Evolutionary conservation across 1,140 invertebrate species (phyloP).

Genomic region (Dendroctonus ponderosae): DNA sequence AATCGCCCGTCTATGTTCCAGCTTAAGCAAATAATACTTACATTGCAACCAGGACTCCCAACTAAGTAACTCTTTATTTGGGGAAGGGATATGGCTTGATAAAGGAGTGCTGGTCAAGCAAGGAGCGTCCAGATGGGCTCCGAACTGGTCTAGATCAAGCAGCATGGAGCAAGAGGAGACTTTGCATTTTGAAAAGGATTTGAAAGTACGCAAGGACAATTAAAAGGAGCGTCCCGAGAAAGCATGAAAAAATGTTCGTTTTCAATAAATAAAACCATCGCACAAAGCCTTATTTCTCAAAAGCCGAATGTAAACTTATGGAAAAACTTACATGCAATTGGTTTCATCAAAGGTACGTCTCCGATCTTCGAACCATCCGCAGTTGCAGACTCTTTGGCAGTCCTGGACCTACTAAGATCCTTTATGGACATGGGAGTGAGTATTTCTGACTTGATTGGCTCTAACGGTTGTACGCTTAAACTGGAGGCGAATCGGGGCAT

Average conservation of each 20-base stretch:
- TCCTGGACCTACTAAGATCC: background rate
- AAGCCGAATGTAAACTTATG: too few relatives aligned
- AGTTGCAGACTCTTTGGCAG: too few relatives aligned
- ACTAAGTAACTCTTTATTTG: conserved; percentile 39
- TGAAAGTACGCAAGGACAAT: conserved; percentile 30
- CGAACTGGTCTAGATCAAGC: conserved; percentile 48
- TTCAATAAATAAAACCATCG: too few relatives aligned
- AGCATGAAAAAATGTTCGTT: conserved; percentile 39
- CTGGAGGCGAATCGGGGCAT: conserved; percentile 79
- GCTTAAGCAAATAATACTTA: conserved; percentile 39
- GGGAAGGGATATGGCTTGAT: conserved; percentile 18
- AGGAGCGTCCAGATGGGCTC: conserved; percentile 44
- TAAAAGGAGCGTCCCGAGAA: conserved; percentile 27
- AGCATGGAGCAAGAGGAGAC: conserved; percentile 41
- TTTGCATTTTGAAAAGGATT: conserved; percentile 20
- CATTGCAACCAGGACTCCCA: conserved; percentile 48
- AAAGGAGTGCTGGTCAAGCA: conserved; percentile 28
- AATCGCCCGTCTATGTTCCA: too few relatives aligned
- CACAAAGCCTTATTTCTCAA: too few relatives aligned
- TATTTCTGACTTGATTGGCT: conserved; percentile 64
- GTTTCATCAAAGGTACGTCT: too few relatives aligned
- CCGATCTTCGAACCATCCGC: too few relatives aligned
- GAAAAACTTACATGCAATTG: too few relatives aligned
- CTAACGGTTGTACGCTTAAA: conserved; percentile 69
- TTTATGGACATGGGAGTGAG: conserved; percentile 34